phyloP scores from a whole-genome alignment of 2,113 vertebrate species.

The Phainopepla nitens region DNA sequence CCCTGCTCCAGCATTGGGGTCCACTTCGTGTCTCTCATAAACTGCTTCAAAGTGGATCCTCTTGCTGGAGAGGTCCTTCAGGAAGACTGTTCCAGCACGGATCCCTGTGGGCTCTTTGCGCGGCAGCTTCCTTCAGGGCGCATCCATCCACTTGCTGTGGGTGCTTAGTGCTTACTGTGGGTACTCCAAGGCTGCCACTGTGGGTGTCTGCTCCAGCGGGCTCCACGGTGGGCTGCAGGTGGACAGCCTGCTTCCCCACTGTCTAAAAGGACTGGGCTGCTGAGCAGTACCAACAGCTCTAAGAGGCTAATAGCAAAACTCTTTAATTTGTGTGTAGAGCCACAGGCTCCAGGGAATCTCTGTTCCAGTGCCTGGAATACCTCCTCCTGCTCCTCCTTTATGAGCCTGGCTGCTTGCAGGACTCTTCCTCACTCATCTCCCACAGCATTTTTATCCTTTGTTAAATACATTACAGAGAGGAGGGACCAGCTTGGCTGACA shows the following conservation, averaged over 20 bases:
- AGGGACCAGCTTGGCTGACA: neutral
- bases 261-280: neutral
- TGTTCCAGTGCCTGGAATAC: neutral
- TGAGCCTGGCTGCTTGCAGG: neutral
- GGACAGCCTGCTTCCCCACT: neutral
- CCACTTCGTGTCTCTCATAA: neutral
- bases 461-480: neutral
- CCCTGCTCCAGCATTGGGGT: neutral
- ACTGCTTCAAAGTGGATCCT: neutral
- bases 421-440: neutral
- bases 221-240: accelerated
- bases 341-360: neutral
- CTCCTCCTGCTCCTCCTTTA: neutral
- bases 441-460: neutral
- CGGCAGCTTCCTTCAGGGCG: neutral
- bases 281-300: neutral
- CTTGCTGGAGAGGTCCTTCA: neutral
- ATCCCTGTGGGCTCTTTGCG: no score
- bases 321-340: neutral
- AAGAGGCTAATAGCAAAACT: neutral
- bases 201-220: accelerated
- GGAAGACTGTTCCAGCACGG: no score
- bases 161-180: no score
- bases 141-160: no score
- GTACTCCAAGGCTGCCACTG: neutral